Percentiles rank a stretch among this genome's conserved stretches.
Evolutionary conservation across 2,113 vertebrate genomes (phyloP).

Genomic region (Columba livia): DNA sequence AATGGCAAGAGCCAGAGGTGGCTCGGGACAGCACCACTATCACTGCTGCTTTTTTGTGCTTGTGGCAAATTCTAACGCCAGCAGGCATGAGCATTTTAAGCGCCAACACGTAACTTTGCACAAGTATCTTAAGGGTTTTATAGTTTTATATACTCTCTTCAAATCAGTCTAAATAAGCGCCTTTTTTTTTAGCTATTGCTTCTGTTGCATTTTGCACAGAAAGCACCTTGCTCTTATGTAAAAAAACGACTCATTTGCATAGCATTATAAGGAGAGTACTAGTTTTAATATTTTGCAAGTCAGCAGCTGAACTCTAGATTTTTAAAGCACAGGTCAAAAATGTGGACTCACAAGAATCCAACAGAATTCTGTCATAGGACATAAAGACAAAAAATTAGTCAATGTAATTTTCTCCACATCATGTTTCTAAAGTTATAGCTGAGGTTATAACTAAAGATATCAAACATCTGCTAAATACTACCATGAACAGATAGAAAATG

Average conservation of each 20-base stretch:
- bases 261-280: neutral
- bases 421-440: neutral
- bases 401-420: neutral
- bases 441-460: neutral
- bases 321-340: neutral
- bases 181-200: neutral
- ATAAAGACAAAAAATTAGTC: neutral
- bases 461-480: neutral
- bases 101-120: neutral
- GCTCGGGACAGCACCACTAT: rapidly evolving
- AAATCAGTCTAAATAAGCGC: neutral
- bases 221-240: neutral
- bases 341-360: neutral
- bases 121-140: neutral
- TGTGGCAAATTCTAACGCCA: neutral
- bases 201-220: neutral
- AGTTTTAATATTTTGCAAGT: neutral
- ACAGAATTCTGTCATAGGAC: neutral
- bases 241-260: neutral
- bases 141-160: neutral
- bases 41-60: neutral
- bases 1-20: neutral
- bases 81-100: neutral
- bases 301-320: neutral
- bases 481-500: rapidly evolving